Evolutionary conservation across 2,113 vertebrate species (phyloP), one percentile per base, ranked within the genome.

Genomic region (Callipepla squamata): DNA sequence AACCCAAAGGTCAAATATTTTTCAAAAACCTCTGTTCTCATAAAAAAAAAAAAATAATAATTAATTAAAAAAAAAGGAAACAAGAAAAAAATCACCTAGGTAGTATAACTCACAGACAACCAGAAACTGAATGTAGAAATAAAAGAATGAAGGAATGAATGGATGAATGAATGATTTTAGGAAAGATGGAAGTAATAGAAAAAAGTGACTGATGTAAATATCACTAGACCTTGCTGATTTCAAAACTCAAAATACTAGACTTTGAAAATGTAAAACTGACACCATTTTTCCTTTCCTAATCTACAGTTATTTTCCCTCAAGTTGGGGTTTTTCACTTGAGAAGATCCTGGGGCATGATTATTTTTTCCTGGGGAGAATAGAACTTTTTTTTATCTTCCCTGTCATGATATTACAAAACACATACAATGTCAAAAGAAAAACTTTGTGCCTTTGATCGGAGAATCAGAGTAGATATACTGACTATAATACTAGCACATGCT

Each of bases 391-490:
- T 69, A 48, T 70, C 61, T 80, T 80, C 19, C 58, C n/a, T 58
- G 68, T 74, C 73, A 80, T n/a, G 28, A 42, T 62, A 90, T 80
- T 85, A 94, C 36, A 80, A 85, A 92, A 90, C 47, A 90, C n/a
- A 65, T 61, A 44, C 47, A 90, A 73, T 0, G 15, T 76, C 75
- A 87, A 38, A 93, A 83, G 59, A 69, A 83, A 77, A 80, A 48
- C 61, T 59, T 34, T 6, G 7, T 69, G 30, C 32, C 68, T 93
- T 83, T 94, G 65, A 94, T 90, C 68, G 77, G 45, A 58, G 55
- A 95, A 93, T 85, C 36, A 83, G 50, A 90, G 38, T 22, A 80
- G 83, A 67, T 30, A 62, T 13, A 80, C 30, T 55, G 76, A 44
- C 50, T 80, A 34, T 74, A 87, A 88, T 67, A 80, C 23, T 58